Conservation (phyloP, 1,140 invertebrate genomes). For the Brachionus manjavacas region DNA sequence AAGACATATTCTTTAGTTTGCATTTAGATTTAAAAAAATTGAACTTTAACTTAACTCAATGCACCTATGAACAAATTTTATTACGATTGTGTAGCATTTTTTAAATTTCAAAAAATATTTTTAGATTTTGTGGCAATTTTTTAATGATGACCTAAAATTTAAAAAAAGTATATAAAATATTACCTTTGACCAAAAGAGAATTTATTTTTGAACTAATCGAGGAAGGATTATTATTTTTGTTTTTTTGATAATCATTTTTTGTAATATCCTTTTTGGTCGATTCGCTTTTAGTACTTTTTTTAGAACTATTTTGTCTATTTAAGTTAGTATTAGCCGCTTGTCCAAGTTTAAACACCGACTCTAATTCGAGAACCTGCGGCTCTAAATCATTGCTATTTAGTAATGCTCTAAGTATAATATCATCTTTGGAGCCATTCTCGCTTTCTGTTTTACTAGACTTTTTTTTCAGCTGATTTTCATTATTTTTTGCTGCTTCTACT, state of each 20-base stretch:
- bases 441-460: background rate
- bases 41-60: no score
- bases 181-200: background rate
- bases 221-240: background rate
- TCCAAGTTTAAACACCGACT: slow-evolving; percentile 18
- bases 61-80: no score
- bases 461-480: background rate
- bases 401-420: slow-evolving; percentile 14
- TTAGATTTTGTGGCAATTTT: no score
- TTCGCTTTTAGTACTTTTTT: background rate
- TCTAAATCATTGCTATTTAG: slow-evolving; percentile 30
- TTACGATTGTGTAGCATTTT: no score
- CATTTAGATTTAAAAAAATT: no score
- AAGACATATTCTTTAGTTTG: no score
- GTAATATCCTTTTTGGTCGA: background rate
- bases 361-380: background rate
- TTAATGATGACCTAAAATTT: background rate
- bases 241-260: background rate
- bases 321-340: background rate
- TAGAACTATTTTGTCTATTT: background rate
- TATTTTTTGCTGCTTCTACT: background rate
- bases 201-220: background rate
- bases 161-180: background rate
- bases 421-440: background rate
- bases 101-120: no score